Evolutionary conservation across 2,113 vertebrate species (phyloP), one percentile per base, ranked within the genome.

Genomic region (Perccottus glenii): DNA sequence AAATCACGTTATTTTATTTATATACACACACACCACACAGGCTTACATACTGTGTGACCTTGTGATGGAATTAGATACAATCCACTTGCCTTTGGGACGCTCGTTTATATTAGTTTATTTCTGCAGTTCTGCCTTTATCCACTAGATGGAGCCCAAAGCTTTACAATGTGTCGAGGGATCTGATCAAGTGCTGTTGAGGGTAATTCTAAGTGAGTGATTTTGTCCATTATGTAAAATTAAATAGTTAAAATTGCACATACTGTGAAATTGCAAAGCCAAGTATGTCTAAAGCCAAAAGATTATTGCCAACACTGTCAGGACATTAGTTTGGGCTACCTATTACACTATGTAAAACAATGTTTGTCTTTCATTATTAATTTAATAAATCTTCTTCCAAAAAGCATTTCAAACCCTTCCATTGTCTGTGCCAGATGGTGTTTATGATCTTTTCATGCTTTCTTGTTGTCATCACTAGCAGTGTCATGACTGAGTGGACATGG

Each of bases 81-180:
- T 9, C 42, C 1, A 7, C 11, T 9, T 14, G 9, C 52, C 35
- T 45, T 19, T 0, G 2, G n/a, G 19, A 9, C n/a, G 12, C 32
- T 42, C 45, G 60, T 38, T 11, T 8, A 7, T 36, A 2, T 40
- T 10, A 4, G 40, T 6, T 38, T 14, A 38, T 14, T 5, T 40
- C 2, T 43, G 36, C n/a, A 7, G 38, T 58, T 58, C 11, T 36
- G 6, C 14, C 16, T 69, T 60, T 10, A 12, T 33, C 66, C 83
- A 74, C 70, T 51, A 79, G 87, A 76, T 82, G 81, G 78, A 36
- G 73, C 0, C 46, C 47, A 5, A 9, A 49, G 51, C 40, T n/a
- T 70, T 36, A 0, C 19, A 60, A 61, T 46, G 11, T 46, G 44
- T 4, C 4, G 9, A 46, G 3, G 4, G 44, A 43, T 1, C 42